Base-by-base conservation (phyloP, 2,113 vertebrate genomes). In the Apteryx owenii region DNA sequence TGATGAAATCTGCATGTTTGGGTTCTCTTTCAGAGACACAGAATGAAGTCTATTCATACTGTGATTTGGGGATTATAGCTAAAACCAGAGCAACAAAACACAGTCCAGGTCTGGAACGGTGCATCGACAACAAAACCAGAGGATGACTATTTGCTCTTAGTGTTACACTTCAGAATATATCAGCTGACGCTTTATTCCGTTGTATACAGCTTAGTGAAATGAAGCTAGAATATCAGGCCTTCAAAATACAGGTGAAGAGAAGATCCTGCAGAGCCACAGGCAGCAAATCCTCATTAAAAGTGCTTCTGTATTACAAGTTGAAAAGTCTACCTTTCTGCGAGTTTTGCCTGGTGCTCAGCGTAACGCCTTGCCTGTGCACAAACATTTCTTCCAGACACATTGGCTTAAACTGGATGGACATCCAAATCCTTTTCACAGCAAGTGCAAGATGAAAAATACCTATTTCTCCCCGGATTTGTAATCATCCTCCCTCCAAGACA, bases 241-340 rank as follows among this genome's bases (percentile, higher is more conserved):
- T 89, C 89, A 85, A 93, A 91, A 82, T 60, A 89, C 53, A 94
- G 93, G 95, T 93, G 89, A 80, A 77, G 84, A 93, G 75, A 87
- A 91, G 85, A 85, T 48, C 81, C 90, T 80, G 62, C 90, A 84
- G 48, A 93, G 88, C 92, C 89, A 95, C 77, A 70, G 92, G 90
- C 95, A 96, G 76, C 87, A 93, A 94, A 82, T 89, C 89, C 91
- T 97, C 91, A 92, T 95, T 95, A 92, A 73, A 89, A 82, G 62
- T 85, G 40, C 73, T 77, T 85, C 81, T 31, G 48, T 44, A 28
- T 36, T 40, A 87, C 84, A 72, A 85, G 78, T 58, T 92, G 86
- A 66, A 82, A 96, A 81, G 94, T 73, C 31, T 68, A 69, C 78
- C 87, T 54, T 61, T 85, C 77, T 58, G 81, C 19, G 1, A 81